A percentile compares a stretch with the other conserved stretches of the same genome.
phyloP scores from a whole-genome alignment of 2,113 vertebrate species.

The Cephalopholis sonnerati region DNA sequence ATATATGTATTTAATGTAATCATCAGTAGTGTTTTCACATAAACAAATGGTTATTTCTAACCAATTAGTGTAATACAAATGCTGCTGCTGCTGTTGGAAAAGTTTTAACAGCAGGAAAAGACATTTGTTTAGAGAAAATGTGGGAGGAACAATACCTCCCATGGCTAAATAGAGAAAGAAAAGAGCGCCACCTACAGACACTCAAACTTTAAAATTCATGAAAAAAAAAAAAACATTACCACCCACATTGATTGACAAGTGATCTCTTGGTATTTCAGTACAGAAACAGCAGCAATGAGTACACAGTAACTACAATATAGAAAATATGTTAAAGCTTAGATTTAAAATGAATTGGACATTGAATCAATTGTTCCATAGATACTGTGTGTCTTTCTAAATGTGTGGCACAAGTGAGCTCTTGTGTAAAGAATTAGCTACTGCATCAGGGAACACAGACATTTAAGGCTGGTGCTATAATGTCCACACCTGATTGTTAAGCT shows the following conservation, averaged over 20 bases:
- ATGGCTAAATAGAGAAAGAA: neutral
- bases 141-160: neutral
- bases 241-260: constrained; percentile 6
- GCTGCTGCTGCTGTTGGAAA: neutral
- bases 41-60: too few species aligned
- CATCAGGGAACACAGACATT: too few species aligned
- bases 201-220: neutral
- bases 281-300: neutral
- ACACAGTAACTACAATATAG: neutral
- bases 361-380: neutral
- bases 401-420: neutral
- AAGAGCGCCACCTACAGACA: constrained; percentile 22
- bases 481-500: neutral
- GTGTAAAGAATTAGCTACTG: neutral
- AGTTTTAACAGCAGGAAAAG: neutral
- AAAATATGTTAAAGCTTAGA: neutral
- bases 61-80: too few species aligned
- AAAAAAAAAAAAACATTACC: neutral
- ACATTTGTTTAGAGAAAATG: neutral
- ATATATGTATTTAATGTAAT: too few species aligned
- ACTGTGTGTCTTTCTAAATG: neutral
- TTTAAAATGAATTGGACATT: neutral
- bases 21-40: neutral
- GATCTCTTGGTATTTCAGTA: constrained; percentile 17
- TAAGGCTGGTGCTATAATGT: neutral